Conservation (phyloP, 1,140 invertebrate species). For the Musca domestica region DNA sequence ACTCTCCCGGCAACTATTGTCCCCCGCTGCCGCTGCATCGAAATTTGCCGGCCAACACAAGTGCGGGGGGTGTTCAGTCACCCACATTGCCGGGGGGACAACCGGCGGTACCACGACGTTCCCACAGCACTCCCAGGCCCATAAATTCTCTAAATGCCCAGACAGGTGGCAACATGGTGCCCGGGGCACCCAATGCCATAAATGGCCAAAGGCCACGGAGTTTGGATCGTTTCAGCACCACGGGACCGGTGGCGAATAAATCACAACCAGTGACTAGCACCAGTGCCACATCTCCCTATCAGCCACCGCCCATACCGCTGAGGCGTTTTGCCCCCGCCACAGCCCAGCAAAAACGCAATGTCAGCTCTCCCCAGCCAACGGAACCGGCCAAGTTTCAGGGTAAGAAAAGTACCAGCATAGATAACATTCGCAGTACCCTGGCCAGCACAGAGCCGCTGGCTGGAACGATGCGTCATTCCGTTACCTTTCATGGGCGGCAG, state of each 20-base stretch:
- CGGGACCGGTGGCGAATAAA: constrained; percentile 27
- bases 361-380: constrained; percentile 29
- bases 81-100: constrained; percentile 25
- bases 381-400: constrained; percentile 13
- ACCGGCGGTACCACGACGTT: constrained; percentile 44
- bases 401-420: constrained; percentile 41
- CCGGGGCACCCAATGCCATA: constrained; percentile 29
- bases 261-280: not conserved
- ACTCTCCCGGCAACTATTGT: constrained; percentile 1
- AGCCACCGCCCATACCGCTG: constrained; percentile 44
- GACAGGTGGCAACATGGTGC: not conserved
- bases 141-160: constrained; percentile 28
- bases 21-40: constrained; percentile 25
- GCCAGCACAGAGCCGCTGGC: not conserved
- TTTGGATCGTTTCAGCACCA: constrained; percentile 46
- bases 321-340: constrained; percentile 35
- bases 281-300: constrained; percentile 25
- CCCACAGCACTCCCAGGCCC: constrained; percentile 46
- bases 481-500: constrained; percentile 43
- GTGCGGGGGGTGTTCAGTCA: constrained; percentile 4
- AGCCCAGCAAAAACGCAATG: not conserved
- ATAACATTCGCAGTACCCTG: constrained; percentile 29
- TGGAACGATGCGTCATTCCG: constrained; percentile 44
- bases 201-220: constrained; percentile 49
- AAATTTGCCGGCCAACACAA: not conserved